phyloP scores from a whole-genome alignment of 2,888 invertebrate genomes.

The Lasioglossum oenotherae region DNA sequence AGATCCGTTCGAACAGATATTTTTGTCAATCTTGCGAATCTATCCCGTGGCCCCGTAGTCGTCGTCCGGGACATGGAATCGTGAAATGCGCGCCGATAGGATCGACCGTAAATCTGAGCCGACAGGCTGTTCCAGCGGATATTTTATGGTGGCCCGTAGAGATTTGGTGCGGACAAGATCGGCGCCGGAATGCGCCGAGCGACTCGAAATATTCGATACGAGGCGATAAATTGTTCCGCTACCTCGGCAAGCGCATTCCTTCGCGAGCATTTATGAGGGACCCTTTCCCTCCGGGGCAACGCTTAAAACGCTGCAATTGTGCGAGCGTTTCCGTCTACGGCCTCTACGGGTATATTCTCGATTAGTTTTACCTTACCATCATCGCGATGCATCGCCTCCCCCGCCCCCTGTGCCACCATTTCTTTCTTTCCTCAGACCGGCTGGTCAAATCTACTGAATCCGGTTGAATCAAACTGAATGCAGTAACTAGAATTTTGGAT shows the following conservation, averaged over 20 bases:
- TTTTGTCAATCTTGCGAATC: slow-evolving; percentile 47
- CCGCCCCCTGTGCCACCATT: neutral
- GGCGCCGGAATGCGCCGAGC: slow-evolving; percentile 61
- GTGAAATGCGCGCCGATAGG: slow-evolving; percentile 65
- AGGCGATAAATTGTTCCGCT: slow-evolving; percentile 67
- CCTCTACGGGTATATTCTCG: neutral
- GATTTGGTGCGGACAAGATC: slow-evolving; percentile 65
- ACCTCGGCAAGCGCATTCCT: slow-evolving; percentile 59
- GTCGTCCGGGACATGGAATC: slow-evolving; percentile 30
- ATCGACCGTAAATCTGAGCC: slow-evolving; percentile 75
- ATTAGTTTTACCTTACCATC: neutral
- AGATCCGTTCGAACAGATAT: slow-evolving; percentile 33
- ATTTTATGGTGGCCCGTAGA: slow-evolving; percentile 73
- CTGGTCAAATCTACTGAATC: too few relatives aligned
- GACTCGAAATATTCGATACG: slow-evolving; percentile 67
- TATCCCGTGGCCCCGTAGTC: slow-evolving; percentile 23
- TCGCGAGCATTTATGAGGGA: slow-evolving; percentile 60
- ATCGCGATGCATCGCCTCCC: neutral
- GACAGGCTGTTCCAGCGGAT: slow-evolving; percentile 72
- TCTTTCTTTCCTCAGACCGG: neutral
- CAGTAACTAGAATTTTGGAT: too few relatives aligned
- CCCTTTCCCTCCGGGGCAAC: slow-evolving; percentile 39
- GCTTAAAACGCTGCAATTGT: slow-evolving; percentile 53
- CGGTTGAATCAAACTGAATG: too few relatives aligned
- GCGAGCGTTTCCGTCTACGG: slow-evolving; percentile 44